These are phyloP conservation scores for Panopea generosa DNA, from an alignment of 2,888 invertebrate species.

Conservation along the genomic window DNA sequence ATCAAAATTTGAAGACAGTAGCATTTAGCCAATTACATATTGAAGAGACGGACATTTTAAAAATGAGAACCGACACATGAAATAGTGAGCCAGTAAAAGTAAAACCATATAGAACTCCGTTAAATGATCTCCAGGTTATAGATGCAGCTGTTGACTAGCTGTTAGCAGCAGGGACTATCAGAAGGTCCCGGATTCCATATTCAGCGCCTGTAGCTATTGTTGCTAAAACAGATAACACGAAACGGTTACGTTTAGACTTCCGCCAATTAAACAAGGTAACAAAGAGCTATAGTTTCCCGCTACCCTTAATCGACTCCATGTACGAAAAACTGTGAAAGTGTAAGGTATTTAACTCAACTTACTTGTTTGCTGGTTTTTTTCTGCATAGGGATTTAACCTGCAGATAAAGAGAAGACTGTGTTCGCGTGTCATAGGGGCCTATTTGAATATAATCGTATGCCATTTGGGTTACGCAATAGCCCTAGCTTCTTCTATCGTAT, in stretches of 20 bases:
- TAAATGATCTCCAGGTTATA: slow-evolving; percentile 5
- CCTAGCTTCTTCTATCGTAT: slow-evolving; percentile 37
- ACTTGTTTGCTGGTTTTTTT: slow-evolving; percentile 14
- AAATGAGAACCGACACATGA: slow-evolving; percentile 7
- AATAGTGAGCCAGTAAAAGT: slow-evolving; percentile 12
- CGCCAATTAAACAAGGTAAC: slow-evolving; percentile 15
- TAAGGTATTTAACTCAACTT: slow-evolving; percentile 31
- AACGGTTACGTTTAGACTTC: slow-evolving; percentile 10
- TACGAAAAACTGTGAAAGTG: slow-evolving; percentile 23
- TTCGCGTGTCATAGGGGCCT: slow-evolving; percentile 42
- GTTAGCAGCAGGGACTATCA: background rate
- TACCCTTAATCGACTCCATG: slow-evolving; percentile 46
- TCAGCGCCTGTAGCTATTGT: slow-evolving; percentile 13
- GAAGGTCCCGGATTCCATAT: slow-evolving; percentile 12
- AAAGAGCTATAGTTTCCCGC: slow-evolving; percentile 25
- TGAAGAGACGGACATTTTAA: slow-evolving; percentile 4
- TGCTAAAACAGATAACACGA: slow-evolving; percentile 6
- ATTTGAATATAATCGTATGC: slow-evolving; percentile 42
- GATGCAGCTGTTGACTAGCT: slow-evolving; percentile 10
- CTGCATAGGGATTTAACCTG: background rate
- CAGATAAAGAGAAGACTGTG: slow-evolving; percentile 41
- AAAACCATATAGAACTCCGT: slow-evolving; percentile 8
- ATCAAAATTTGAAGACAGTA: slow-evolving; percentile 10
- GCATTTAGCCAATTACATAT: slow-evolving; percentile 10
- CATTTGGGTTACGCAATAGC: slow-evolving; percentile 38